Base-by-base conservation (phyloP, 2,113 vertebrate species). In the Xerus inauris region DNA sequence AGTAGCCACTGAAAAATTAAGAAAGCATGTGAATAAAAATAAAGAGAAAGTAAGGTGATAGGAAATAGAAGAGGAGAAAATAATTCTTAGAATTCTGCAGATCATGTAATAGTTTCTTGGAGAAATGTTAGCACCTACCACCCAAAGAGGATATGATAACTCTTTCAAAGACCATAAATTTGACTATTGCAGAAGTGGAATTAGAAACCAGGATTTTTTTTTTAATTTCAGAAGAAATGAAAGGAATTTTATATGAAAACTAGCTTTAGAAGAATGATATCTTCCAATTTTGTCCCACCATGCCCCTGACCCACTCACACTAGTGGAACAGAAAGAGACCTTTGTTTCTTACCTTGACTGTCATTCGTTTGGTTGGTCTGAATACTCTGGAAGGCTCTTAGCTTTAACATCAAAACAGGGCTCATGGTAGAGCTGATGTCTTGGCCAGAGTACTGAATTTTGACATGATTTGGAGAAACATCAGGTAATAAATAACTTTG, bases 361-460 rank as follows among this genome's bases (percentile, higher is more conserved):
- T 22, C 24, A 69, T 86, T 54, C 28, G 28, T 92, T 38, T 65
- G 35, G 11, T 38, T 87, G 1, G 6, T 77, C 6, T 57, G 24
- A 96, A 40, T n/a, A 57, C n/a, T 24, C 40, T n/a, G 35, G 82
- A 89, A 94, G 35, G 16, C 20, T 82, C n/a, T 90, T 89, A 92
- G 42, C 20, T 12, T 80, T 81, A 80, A 10, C 24, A 26, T 89
- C 16, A 93, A 91, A 87, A 54, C n/a, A 65, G 32, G 35, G 47
- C 26, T 69, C 17, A 79, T 12, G 22, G 35, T 19, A 80, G 64
- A 88, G 42, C 32, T 76, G 40, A 51, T 69, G 12, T 73, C 7
- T 64, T 65, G 10, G 20, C 64, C 64, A 24, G 51, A 81, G 30
- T 80, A 57, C 10, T 87, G 40, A 93, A 96, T 86, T 93, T 89